phyloP scores from a whole-genome alignment of 2,113 vertebrate genomes.

The Eptesicus fuscus region DNA sequence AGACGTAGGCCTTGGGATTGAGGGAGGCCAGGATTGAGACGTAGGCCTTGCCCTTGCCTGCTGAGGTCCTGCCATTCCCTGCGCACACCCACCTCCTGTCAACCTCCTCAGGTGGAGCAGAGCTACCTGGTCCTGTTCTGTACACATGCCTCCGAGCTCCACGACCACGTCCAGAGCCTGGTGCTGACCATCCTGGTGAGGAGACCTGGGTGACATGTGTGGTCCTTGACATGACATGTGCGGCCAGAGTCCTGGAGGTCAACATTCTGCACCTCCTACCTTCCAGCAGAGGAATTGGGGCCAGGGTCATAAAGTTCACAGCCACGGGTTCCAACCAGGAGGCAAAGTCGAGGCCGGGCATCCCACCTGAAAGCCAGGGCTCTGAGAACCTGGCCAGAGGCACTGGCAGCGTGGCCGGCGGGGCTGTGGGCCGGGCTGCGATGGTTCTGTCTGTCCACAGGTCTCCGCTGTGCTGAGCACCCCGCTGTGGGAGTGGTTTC shows the following conservation, averaged over 20 bases:
- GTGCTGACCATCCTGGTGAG: conserved; percentile 96
- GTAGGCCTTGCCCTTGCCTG: background rate
- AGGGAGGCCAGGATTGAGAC: background rate
- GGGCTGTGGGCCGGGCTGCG: background rate
- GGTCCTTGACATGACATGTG: background rate
- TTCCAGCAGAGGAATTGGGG: background rate
- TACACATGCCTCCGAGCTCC: conserved; percentile 89
- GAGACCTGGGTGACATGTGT: background rate
- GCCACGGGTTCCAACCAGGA: background rate
- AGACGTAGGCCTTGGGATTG: no score
- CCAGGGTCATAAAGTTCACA: background rate
- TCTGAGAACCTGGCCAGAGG: background rate
- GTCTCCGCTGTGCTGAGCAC: conserved; percentile 92
- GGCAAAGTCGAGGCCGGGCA: accelerated
- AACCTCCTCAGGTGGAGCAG: conserved; percentile 87
- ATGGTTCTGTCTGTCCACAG: conserved; percentile 72
- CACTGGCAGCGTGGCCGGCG: accelerated
- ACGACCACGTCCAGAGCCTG: conserved; percentile 92
- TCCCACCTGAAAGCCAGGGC: background rate
- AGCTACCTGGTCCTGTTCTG: conserved; percentile 98
- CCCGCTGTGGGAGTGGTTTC: conserved; percentile 95
- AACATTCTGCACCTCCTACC: background rate
- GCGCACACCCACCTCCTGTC: background rate
- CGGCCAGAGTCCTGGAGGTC: background rate
- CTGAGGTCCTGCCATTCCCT: background rate